Base-by-base conservation (phyloP, 2,888 invertebrate genomes). In the Metopia argyrocephala region DNA sequence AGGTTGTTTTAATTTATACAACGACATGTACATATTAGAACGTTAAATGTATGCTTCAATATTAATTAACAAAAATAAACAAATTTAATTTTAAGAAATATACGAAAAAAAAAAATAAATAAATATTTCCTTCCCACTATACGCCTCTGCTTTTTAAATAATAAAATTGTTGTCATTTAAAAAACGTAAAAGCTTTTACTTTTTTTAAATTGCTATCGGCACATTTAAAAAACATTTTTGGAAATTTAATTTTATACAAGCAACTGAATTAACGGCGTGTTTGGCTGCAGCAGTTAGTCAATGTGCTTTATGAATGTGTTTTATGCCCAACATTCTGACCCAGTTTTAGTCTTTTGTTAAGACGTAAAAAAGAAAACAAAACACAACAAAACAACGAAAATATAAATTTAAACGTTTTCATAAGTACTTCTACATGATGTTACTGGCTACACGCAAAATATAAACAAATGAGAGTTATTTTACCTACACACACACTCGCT, bases 341-440 rank as follows among this genome's bases (percentile, higher is more conserved):
- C 48, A 76, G 64, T 69, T 69, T 48, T 7, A 12, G 9, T 31
- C 48, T 23, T 56, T 45, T 61, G 38, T n/a, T 4, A 27, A 75
- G 7, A 46, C 18, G 15, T 20, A 54, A 54, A 52, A 50, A 52
- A 52, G 45, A 54, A 23, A 48, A 70, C 70, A 12, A 23, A 75
- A 70, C 15, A 5, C 12, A 25, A 56, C 61, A 54, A 46, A 59
- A 54, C 28, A 48, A 66, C 70, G 9, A 27, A 75, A 70, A 71
- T 61, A 52, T n/a, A n/a, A n/a, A n/a, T 62, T 76, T 69, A 23
- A 69, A 61, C 61, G 68, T 69, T 31, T 48, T 54, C 45, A 15
- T 56, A 15, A 68, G 46, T 68, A 56, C 54, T 64, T 76, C 31
- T 62, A 69, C 54, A 56, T 54, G 61, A 31, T 68, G 61, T 28